These are phyloP conservation scores for Poicephalus meyeri DNA, from an alignment of 2,113 vertebrate genomes.

Conservation along the genomic window DNA sequence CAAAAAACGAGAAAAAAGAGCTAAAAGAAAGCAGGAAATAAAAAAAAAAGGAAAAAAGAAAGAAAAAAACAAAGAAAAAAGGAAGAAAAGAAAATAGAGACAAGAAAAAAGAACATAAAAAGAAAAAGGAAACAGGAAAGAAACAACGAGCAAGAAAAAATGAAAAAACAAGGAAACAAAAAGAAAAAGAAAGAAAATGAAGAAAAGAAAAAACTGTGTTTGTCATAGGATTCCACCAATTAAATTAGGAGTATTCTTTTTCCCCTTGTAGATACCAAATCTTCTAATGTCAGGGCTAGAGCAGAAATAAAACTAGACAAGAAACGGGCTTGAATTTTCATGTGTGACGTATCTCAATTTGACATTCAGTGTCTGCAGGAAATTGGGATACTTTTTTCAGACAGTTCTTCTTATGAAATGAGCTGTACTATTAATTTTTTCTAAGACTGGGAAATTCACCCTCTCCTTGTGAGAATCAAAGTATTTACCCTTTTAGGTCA, in stretches of 20 bases:
- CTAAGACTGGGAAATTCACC: neutral
- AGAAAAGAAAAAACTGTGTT: neutral
- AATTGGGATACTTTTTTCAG: constrained; percentile 11
- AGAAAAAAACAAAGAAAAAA: rapidly evolving
- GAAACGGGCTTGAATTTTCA: neutral
- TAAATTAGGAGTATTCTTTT: constrained; percentile 47
- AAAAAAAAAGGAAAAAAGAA: rapidly evolving
- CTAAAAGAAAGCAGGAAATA: rapidly evolving
- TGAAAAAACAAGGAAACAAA: rapidly evolving
- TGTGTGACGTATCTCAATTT: constrained; percentile 38
- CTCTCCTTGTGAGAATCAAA: neutral
- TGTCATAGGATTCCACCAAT: constrained; percentile 56
- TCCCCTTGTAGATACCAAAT: constrained; percentile 29
- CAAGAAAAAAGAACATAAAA: no score
- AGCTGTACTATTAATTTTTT: constrained; percentile 1
- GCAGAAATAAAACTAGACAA: neutral
- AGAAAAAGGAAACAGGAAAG: no score
- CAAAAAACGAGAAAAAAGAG: rapidly evolving
- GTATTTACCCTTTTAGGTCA: neutral
- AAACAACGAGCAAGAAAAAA: neutral
- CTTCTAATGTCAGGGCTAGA: constrained; percentile 19
- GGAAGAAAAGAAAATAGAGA: rapidly evolving
- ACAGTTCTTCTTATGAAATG: neutral
- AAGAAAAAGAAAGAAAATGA: neutral
- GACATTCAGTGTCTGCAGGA: neutral